Percentiles rank a stretch among this genome's conserved stretches.
Evolutionary conservation across 2,797 vertebrate species (phyloP).

Genomic region (Smutsia gigantea): DNA sequence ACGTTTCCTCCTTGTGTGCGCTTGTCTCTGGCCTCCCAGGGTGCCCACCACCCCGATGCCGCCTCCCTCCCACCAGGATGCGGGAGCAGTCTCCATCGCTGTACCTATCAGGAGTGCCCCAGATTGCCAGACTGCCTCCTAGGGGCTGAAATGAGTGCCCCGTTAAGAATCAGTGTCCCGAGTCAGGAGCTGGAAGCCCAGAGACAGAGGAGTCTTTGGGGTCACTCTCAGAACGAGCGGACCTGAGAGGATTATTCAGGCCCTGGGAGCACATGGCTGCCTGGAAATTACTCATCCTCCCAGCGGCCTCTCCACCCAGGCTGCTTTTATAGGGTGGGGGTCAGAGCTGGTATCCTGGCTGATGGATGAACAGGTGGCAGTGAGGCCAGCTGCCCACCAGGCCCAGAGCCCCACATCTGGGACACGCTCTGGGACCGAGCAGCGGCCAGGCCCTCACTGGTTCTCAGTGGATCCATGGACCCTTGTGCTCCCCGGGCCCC

Average conservation of each 20-base stretch:
- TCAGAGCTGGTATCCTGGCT: not conserved
- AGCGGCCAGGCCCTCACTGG: not conserved
- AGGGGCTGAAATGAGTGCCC: not conserved
- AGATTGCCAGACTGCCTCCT: not conserved
- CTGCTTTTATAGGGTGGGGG: not conserved
- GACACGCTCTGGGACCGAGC: not conserved
- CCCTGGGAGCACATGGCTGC: not conserved
- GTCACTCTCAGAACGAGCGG: not conserved
- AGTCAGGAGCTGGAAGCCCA: not conserved
- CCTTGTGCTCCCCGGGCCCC: no score
- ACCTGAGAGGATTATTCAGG: not conserved
- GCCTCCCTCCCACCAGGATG: not conserved
- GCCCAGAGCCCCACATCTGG: not conserved
- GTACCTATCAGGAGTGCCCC: not conserved
- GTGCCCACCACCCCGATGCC: no score
- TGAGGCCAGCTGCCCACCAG: not conserved
- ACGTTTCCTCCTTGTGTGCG: not conserved
- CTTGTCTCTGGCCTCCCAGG: not conserved
- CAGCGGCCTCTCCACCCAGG: not conserved
- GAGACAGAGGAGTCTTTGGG: not conserved
- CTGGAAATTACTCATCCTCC: not conserved
- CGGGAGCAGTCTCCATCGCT: no score
- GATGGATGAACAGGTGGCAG: not conserved
- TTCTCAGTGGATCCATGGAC: not conserved
- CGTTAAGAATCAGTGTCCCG: accelerated